Percentiles rank a stretch among this genome's conserved stretches.
These are phyloP conservation scores for Equus quagga DNA, from an alignment of 2,113 vertebrate species.

Conservation along the genomic window DNA sequence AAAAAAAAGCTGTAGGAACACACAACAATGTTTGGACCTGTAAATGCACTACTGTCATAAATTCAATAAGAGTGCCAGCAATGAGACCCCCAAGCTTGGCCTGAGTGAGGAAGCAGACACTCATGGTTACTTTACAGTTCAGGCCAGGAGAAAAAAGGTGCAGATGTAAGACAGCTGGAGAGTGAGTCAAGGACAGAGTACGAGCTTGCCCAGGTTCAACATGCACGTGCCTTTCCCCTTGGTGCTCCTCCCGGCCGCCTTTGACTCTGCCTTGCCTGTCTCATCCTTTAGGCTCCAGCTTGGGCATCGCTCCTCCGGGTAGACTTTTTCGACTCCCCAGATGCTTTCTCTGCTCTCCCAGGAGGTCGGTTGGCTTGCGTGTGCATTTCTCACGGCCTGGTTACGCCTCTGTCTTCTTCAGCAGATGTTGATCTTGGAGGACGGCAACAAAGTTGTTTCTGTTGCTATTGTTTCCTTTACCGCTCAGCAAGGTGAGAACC, in stretches of 20 bases:
- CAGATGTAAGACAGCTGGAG: background rate
- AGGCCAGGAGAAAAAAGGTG: background rate
- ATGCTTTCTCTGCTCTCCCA: rapidly evolving
- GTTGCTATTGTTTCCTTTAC: too few species aligned
- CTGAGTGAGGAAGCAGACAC: background rate
- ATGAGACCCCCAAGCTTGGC: background rate
- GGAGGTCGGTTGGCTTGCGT: rapidly evolving
- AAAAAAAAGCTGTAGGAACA: too few species aligned
- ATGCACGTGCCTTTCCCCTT: background rate
- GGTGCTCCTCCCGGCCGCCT: too few species aligned
- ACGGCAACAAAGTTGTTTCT: background rate
- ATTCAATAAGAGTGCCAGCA: background rate
- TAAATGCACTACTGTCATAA: background rate
- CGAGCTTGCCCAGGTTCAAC: background rate
- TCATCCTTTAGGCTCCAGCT: too few species aligned
- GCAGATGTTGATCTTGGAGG: rapidly evolving
- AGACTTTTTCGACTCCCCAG: background rate
- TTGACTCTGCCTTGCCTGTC: background rate
- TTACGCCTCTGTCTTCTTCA: background rate
- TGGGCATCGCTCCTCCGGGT: rapidly evolving
- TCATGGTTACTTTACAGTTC: too few species aligned
- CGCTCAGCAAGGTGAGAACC: background rate
- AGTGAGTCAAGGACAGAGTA: background rate
- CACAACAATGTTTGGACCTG: background rate
- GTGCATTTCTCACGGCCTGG: rapidly evolving